These are phyloP conservation scores for Bradypodion ventrale DNA, from an alignment of 2,797 vertebrate species.

Conservation along the genomic window DNA sequence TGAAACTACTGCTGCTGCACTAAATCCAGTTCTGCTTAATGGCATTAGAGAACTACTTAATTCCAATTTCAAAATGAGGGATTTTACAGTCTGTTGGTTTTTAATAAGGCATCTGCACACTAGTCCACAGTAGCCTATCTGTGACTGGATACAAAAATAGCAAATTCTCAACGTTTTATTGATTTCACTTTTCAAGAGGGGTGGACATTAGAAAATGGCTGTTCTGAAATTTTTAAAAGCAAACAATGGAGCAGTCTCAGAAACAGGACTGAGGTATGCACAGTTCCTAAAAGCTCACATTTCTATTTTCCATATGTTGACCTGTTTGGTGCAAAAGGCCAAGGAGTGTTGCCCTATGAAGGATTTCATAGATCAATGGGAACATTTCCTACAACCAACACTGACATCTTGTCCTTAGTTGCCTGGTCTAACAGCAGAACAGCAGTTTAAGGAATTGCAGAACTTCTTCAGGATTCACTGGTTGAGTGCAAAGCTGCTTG, in stretches of 20 bases:
- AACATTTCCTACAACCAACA: neutral
- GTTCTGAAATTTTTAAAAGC: neutral
- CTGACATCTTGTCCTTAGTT: too few relatives aligned
- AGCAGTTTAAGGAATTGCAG: too few relatives aligned
- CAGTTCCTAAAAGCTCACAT: neutral
- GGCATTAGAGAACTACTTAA: slow-evolving; percentile 69
- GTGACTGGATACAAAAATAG: slow-evolving; percentile 52
- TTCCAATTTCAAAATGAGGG: slow-evolving; percentile 64
- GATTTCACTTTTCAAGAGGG: slow-evolving; percentile 58
- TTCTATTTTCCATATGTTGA: neutral
- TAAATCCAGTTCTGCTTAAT: slow-evolving; percentile 60
- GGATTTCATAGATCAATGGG: neutral
- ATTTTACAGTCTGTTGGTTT: slow-evolving; percentile 70
- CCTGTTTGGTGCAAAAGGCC: neutral
- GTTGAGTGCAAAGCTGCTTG: too few relatives aligned
- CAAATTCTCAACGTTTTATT: slow-evolving; percentile 54
- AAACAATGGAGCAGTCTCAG: neutral
- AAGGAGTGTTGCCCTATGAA: neutral
- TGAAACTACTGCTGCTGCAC: slow-evolving; percentile 57
- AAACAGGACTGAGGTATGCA: neutral
- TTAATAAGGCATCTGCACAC: slow-evolving; percentile 67
- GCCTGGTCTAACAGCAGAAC: too few relatives aligned
- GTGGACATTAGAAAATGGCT: slow-evolving; percentile 53
- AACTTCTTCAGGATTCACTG: too few relatives aligned
- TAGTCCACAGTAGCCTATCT: slow-evolving; percentile 36